Percentiles rank a stretch among this genome's conserved stretches.
phyloP scores from a whole-genome alignment of 2,113 vertebrate genomes.

The Brachyhypopomus occidentalis region DNA sequence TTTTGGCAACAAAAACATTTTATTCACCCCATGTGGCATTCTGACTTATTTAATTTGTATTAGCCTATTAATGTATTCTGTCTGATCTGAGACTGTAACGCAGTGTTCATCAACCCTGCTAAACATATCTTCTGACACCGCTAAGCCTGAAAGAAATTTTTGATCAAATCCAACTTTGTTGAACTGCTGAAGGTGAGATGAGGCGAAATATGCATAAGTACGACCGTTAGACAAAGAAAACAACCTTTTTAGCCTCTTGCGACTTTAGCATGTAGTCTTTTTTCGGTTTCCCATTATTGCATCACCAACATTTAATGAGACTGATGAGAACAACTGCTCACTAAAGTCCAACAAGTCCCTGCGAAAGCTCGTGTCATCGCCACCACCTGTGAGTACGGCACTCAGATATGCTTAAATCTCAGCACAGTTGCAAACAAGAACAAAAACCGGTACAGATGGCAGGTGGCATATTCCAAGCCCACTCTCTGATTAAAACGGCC shows the following conservation, averaged over 20 bases:
- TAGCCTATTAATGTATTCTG: not conserved
- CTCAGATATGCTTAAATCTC: not conserved
- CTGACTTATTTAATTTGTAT: not conserved
- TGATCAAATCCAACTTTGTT: not conserved
- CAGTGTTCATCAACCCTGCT: not conserved
- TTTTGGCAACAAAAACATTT: not conserved
- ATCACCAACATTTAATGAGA: constrained; percentile 24
- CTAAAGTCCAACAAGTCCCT: not conserved
- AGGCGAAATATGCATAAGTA: not conserved
- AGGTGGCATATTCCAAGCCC: constrained; percentile 44
- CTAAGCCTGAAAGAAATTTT: not conserved
- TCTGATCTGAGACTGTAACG: constrained; percentile 1
- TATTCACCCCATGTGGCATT: not conserved
- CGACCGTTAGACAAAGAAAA: constrained; percentile 1
- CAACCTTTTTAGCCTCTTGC: not conserved
- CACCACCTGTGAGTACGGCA: constrained; percentile 30
- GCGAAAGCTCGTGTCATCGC: not conserved
- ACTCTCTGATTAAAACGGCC: constrained; percentile 53
- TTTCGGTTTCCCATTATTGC: constrained; percentile 28
- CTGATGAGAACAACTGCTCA: not conserved
- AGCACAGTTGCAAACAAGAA: constrained; percentile 37
- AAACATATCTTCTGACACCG: not conserved
- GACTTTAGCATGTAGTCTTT: not conserved
- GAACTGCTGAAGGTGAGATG: not conserved
- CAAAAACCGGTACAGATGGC: constrained; percentile 26